Conservation (phyloP, 37 sponge, comb jelly and placozoan genomes). For the Theonella swinhoei region DNA sequence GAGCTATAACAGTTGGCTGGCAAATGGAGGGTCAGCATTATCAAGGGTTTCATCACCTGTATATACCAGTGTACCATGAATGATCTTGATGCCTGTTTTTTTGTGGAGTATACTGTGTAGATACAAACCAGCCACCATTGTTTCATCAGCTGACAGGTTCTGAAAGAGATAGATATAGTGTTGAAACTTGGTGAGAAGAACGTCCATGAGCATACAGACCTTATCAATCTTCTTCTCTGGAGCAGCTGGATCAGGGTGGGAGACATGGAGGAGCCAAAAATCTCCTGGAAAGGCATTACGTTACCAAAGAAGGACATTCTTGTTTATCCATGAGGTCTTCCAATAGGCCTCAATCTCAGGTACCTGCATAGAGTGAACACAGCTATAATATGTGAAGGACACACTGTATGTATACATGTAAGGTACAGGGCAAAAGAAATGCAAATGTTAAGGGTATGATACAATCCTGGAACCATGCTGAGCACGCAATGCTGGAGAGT, state of each 20-base stretch:
- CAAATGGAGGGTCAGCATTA: neutral
- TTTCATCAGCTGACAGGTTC: neutral
- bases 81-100: neutral
- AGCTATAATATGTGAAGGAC: too few relatives aligned
- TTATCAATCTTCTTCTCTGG: neutral
- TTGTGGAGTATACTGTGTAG: constrained; percentile 13
- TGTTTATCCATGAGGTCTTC: constrained; percentile 2
- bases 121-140: constrained; percentile 16
- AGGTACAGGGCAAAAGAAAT: too few relatives aligned
- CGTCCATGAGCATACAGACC: neutral
- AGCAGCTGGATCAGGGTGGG: neutral
- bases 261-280: neutral
- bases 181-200: neutral
- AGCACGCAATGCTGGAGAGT: too few relatives aligned
- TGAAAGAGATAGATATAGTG: neutral
- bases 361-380: too few relatives aligned
- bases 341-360: constrained; percentile 7
- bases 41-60: constrained; percentile 1
- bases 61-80: neutral
- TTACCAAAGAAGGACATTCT: neutral
- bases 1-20: too few relatives aligned
- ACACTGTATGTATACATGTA: too few relatives aligned
- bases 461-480: too few relatives aligned
- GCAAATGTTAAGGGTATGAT: too few relatives aligned
- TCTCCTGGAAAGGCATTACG: neutral